Percentiles rank a stretch among this genome's conserved stretches.
phyloP scores from a whole-genome alignment of 2,888 invertebrate genomes.

The Melinaea marsaeus region DNA sequence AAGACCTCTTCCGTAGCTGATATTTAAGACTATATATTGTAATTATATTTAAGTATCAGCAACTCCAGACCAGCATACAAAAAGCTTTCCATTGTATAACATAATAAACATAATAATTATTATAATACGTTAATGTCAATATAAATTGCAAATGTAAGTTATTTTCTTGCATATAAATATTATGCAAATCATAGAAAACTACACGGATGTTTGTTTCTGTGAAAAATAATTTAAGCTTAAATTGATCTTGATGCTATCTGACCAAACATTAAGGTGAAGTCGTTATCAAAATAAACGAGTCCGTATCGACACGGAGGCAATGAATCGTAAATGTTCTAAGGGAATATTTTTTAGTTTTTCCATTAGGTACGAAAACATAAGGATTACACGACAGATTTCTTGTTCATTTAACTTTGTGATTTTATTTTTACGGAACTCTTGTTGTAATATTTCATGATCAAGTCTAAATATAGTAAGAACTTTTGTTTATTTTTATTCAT shows the following conservation, averaged over 20 bases:
- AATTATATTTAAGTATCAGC: too few relatives aligned
- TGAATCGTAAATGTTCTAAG: constrained; percentile 2
- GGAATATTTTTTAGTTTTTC: constrained; percentile 5
- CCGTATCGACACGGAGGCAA: background rate
- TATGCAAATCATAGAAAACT: background rate
- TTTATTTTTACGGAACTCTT: background rate
- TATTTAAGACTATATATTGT: too few relatives aligned
- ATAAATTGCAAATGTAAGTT: too few relatives aligned
- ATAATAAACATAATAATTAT: too few relatives aligned
- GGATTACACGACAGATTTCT: constrained; percentile 1
- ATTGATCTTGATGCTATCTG: background rate
- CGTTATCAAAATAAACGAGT: constrained; percentile 1
- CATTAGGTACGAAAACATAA: background rate
- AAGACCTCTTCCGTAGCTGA: too few relatives aligned
- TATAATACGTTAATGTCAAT: too few relatives aligned
- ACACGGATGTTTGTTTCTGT: background rate
- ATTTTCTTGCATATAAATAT: too few relatives aligned
- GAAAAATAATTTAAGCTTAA: background rate
- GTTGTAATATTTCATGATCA: background rate
- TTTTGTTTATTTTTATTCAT: too few relatives aligned
- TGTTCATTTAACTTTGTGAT: constrained; percentile 6
- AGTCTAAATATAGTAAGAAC: too few relatives aligned
- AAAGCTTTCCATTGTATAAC: too few relatives aligned
- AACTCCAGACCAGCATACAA: too few relatives aligned
- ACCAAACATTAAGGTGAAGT: background rate